Evolutionary conservation across 2,113 vertebrate genomes (phyloP), one percentile per base, ranked within the genome.

Genomic region (Smithornis capensis): DNA sequence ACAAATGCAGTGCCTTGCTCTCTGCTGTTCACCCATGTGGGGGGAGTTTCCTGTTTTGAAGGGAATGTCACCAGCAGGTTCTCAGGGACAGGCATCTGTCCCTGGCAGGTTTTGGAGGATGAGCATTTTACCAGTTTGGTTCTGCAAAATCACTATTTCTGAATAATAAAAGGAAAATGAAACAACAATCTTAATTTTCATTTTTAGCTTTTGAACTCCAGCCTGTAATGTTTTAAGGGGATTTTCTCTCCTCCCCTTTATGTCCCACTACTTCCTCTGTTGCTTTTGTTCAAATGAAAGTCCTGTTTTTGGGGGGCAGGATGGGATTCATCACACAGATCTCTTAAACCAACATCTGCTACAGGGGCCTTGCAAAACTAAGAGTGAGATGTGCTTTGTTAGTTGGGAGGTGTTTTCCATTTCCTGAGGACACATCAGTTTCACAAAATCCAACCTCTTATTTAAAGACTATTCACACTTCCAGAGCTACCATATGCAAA

Each of bases 241-340:
- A 62, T 37, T 86, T 64, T 62, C 9, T 71, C 8, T 75, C 16
- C 10, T 83, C 8, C 37, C 5, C 6, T 89, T n/a, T 47, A 19
- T 2, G 8, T 14, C 12, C 6, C 14, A 37, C 14, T 35, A 5
- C 35, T 8, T 74, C n/a, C 15, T 70, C 23, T 55, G 28, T 64
- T 60, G 13, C 38, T 33, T 42, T 78, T 7, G 29, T 49, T 82
- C 25, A 15, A 31, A 31, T 25, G 13, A 27, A 73, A 59, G 44
- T 22, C 4, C 2, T 0, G 0, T 5, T 47, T 92, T 64, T 10
- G 35, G 19, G 44, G 15, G 1, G 0, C 27, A 24, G 29, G 49
- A 7, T 37, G 42, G 45, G 38, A 14, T 55, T 75, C 16, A 9
- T 55, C 24, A 10, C 40, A 38, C 40, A 35, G 44, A 28, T 40